Base-by-base conservation (phyloP, 2,888 invertebrate genomes). In the Temnothorax unifasciatus region DNA sequence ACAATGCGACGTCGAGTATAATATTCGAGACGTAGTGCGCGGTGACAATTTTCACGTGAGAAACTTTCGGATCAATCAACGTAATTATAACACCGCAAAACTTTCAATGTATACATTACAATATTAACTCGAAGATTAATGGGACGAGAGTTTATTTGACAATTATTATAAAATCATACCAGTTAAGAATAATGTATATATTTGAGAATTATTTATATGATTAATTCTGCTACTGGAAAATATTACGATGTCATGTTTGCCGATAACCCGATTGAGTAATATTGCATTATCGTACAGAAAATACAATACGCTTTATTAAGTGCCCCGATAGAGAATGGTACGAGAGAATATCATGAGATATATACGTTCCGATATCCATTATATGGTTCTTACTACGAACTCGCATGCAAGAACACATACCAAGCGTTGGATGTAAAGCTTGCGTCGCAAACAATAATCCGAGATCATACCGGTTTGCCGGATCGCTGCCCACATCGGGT, bases 381-480 rank as follows among this genome's bases (percentile, higher is more conserved):
- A 57, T n/a, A 9, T 38, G 84, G 79, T 85, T 86, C 88, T 86
- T 88, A 74, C 82, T 68, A 47, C 84, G 66, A 84, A 85, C 83
- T 63, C 82, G 52, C 54, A 73, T 57, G 83, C 81, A 77, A 84
- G 86, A 88, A 85, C 86, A 76, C 79, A 86, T 85, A 84, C 73
- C 85, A 84, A 64, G 82, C 82, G 79, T 69, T 81, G 63, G 81
- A 88, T 83, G 83, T 74, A 87, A 87, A 87, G 84, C 84, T 77
- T 69, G 71, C 84, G 83, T 86, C 77, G 88, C 89, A 82, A 86
- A 89, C 89, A 88, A 89, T 89, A 89, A 89, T 89, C 89, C 85
- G 74, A 82, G 88, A 88, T 88, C 86, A 88, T 85, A 83, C 85
- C 82, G 85, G 88, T 86, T 88, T 85, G 85, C 69, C 41, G 88